phyloP scores from a whole-genome alignment of 2,797 vertebrate genomes.

The Acanthurus leucopareius region DNA sequence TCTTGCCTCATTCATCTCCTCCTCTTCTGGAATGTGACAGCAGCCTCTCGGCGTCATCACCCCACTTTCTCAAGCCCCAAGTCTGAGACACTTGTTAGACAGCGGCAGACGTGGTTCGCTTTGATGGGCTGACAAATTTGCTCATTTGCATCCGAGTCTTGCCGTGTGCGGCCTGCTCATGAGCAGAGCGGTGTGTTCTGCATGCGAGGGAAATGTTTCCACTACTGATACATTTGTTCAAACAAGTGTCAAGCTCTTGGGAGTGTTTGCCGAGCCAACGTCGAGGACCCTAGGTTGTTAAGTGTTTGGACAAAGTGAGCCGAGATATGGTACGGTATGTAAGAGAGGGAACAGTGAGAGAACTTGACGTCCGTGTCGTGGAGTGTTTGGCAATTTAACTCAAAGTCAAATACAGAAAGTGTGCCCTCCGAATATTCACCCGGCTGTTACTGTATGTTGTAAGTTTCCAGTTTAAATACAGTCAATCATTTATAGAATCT shows the following conservation, averaged over 20 bases:
- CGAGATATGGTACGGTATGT: not conserved
- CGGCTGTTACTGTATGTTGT: not conserved
- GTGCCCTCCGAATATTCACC: not conserved
- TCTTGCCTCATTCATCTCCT: slow-evolving; percentile 26
- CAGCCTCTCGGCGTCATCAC: not conserved
- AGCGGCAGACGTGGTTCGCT: slow-evolving; percentile 22
- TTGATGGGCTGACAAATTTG: slow-evolving; percentile 50
- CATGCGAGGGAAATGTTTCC: slow-evolving; percentile 3
- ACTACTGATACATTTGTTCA: slow-evolving; percentile 20
- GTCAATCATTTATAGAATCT: slow-evolving; percentile 44
- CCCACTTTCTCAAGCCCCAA: slow-evolving; percentile 19
- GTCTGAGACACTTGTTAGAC: slow-evolving; percentile 33
- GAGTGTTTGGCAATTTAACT: slow-evolving; percentile 18
- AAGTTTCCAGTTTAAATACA: slow-evolving; percentile 17
- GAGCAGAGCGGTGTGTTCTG: slow-evolving; percentile 2
- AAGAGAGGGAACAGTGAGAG: not conserved
- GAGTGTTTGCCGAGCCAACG: slow-evolving; percentile 15
- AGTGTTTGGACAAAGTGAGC: slow-evolving; percentile 41
- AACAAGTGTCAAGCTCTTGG: slow-evolving; percentile 15
- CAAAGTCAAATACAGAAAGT: slow-evolving; percentile 32
- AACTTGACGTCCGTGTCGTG: slow-evolving; percentile 29
- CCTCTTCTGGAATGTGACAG: slow-evolving; percentile 34
- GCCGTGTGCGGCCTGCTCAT: slow-evolving; percentile 10
- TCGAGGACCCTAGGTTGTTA: slow-evolving; percentile 20
- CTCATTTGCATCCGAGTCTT: slow-evolving; percentile 52